phyloP scores from a whole-genome alignment of 2,888 invertebrate genomes.

The Drosophila neotestacea region DNA sequence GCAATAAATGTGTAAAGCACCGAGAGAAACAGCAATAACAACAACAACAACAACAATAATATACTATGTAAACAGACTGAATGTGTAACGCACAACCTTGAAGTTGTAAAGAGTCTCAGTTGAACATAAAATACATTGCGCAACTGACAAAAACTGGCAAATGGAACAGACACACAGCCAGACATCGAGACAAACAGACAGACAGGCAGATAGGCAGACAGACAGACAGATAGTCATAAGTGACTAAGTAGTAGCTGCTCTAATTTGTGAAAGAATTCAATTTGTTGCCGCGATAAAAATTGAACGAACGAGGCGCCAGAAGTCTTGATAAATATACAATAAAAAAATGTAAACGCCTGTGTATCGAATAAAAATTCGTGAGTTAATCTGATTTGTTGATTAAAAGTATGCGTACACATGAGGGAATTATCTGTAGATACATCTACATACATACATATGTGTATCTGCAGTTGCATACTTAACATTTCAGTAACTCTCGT shows the following conservation, averaged over 20 bases:
- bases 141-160: slow-evolving; percentile 37
- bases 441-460: not conserved
- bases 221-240: not conserved
- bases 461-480: too few relatives aligned
- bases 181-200: not conserved
- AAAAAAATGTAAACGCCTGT: too few relatives aligned
- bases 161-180: slow-evolving; percentile 47
- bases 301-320: too few relatives aligned
- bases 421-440: slow-evolving; percentile 3
- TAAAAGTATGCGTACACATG: not conserved
- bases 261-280: too few relatives aligned
- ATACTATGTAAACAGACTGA: slow-evolving; percentile 45
- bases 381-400: not conserved
- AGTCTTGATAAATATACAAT: too few relatives aligned
- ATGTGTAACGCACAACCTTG: slow-evolving; percentile 36
- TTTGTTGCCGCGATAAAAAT: too few relatives aligned
- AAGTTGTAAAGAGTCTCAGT: too few relatives aligned
- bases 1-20: slow-evolving; percentile 41
- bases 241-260: too few relatives aligned
- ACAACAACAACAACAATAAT: slow-evolving; percentile 10
- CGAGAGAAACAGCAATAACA: not conserved
- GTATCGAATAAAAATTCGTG: too few relatives aligned
- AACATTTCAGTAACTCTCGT: too few relatives aligned
- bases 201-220: too few relatives aligned
- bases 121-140: too few relatives aligned